Percentiles rank a stretch among this genome's conserved stretches.
Evolutionary conservation across 2,888 invertebrate species (phyloP).

Genomic region (Dynastes hyllus): DNA sequence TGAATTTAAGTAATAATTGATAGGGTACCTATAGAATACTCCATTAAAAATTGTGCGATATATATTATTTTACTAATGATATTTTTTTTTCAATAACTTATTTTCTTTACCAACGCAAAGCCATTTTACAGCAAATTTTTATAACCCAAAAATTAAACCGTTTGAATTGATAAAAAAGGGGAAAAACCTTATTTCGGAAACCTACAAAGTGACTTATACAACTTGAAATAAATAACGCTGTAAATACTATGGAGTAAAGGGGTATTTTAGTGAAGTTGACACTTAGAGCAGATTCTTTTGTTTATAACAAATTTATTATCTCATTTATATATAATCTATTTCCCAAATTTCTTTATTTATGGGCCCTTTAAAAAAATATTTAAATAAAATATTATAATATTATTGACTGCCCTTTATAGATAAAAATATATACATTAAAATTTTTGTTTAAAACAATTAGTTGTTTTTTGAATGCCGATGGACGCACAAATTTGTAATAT

Average conservation of each 20-base stretch:
- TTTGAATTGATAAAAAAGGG: too few species aligned
- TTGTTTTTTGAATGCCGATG: slow-evolving; percentile 49
- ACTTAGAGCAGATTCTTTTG: slow-evolving; percentile 57
- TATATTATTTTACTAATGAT: neutral
- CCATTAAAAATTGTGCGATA: neutral
- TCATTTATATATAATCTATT: slow-evolving; percentile 53
- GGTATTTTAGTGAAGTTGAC: slow-evolving; percentile 34
- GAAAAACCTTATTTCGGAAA: slow-evolving; percentile 3
- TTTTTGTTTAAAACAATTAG: slow-evolving; percentile 50
- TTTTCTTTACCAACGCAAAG: too few species aligned
- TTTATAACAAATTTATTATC: slow-evolving; percentile 64
- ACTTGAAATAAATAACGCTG: slow-evolving; percentile 38
- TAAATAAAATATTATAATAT: too few species aligned
- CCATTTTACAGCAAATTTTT: too few species aligned
- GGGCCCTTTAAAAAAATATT: too few species aligned
- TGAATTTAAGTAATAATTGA: too few species aligned
- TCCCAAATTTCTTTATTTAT: slow-evolving; percentile 53
- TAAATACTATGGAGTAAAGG: slow-evolving; percentile 38
- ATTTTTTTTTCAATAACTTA: too few species aligned
- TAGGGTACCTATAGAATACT: too few species aligned
- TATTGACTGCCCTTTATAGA: slow-evolving; percentile 70
- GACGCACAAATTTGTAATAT: slow-evolving; percentile 55
- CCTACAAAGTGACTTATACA: slow-evolving; percentile 13
- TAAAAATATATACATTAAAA: too few species aligned
- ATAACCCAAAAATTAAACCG: too few species aligned